Evolutionary conservation across 2,113 vertebrate species (phyloP).

Genomic region (Phodopus roborovskii): DNA sequence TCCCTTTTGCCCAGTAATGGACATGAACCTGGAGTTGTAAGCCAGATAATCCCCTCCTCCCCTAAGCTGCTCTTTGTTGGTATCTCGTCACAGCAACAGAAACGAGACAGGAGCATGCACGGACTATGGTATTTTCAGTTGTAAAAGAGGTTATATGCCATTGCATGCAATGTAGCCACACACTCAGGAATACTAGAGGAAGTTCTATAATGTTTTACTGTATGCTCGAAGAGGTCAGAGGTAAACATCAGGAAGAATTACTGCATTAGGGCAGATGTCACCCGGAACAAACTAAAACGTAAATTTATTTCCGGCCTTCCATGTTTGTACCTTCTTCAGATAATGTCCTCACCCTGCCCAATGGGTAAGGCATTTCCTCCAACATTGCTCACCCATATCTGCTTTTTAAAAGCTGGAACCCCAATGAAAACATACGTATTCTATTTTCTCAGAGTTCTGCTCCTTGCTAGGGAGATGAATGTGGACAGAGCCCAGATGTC

Average conservation of each 20-base stretch:
- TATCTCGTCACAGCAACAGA: too few relatives aligned
- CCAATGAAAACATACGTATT: not conserved
- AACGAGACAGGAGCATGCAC: not conserved
- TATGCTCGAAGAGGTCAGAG: not conserved
- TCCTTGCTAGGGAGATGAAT: not conserved
- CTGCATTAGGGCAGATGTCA: not conserved
- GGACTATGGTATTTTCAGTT: not conserved
- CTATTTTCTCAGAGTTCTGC: not conserved
- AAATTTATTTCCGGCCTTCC: not conserved
- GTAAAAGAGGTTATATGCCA: not conserved
- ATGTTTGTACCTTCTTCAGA: not conserved
- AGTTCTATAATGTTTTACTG: not conserved
- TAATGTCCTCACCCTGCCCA: not conserved
- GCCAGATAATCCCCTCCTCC: not conserved
- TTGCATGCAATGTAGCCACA: not conserved
- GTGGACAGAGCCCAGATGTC: not conserved
- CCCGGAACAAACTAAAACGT: not conserved
- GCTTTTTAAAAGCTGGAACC: not conserved
- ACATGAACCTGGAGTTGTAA: not conserved
- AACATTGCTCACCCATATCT: not conserved
- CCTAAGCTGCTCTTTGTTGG: not conserved
- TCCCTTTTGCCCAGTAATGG: not conserved
- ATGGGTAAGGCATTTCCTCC: not conserved
- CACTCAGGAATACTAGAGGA: not conserved
- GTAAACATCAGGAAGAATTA: not conserved